Conservation (phyloP, 2,888 invertebrate genomes). For the Lordiphosa fenestrarum region DNA sequence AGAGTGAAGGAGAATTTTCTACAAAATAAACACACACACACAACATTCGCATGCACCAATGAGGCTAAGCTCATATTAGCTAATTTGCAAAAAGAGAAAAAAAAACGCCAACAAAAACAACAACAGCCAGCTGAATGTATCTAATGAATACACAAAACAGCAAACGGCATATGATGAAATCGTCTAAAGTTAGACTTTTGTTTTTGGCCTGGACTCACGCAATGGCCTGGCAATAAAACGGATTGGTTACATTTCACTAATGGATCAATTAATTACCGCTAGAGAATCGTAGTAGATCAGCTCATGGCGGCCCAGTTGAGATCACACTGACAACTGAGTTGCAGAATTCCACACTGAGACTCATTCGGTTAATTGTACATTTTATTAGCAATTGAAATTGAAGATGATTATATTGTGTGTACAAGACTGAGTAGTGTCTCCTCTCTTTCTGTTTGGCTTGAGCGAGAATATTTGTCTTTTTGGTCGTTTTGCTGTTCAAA, state of each 20-base stretch:
- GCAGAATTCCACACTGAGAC: slow-evolving; percentile 6
- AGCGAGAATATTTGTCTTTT: slow-evolving; percentile 15
- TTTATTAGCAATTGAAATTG: slow-evolving; percentile 7
- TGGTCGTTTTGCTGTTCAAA: slow-evolving; percentile 39
- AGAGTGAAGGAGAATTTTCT: slow-evolving; percentile 1
- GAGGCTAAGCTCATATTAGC: slow-evolving; percentile 66
- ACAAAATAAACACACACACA: slow-evolving; percentile 28
- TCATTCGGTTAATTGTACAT: slow-evolving; percentile 46
- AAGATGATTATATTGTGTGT: neutral
- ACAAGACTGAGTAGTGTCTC: neutral
- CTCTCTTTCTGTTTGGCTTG: slow-evolving; percentile 17
- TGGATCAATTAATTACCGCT: slow-evolving; percentile 62
- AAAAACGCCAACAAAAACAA: too few species aligned
- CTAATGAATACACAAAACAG: slow-evolving; percentile 52
- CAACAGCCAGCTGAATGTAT: slow-evolving; percentile 20
- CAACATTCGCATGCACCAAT: slow-evolving; percentile 40
- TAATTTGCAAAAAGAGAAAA: slow-evolving; percentile 47
- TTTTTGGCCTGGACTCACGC: slow-evolving; percentile 52
- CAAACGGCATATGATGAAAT: slow-evolving; percentile 61
- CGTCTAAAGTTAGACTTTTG: slow-evolving; percentile 59
- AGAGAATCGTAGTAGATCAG: neutral
- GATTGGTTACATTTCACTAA: slow-evolving; percentile 28
- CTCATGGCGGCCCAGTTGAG: slow-evolving; percentile 18
- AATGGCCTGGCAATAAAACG: slow-evolving; percentile 20
- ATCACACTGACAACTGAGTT: slow-evolving; percentile 26